Base-by-base conservation (phyloP, 2,888 invertebrate genomes). In the Synanthedon tipuliformis region DNA sequence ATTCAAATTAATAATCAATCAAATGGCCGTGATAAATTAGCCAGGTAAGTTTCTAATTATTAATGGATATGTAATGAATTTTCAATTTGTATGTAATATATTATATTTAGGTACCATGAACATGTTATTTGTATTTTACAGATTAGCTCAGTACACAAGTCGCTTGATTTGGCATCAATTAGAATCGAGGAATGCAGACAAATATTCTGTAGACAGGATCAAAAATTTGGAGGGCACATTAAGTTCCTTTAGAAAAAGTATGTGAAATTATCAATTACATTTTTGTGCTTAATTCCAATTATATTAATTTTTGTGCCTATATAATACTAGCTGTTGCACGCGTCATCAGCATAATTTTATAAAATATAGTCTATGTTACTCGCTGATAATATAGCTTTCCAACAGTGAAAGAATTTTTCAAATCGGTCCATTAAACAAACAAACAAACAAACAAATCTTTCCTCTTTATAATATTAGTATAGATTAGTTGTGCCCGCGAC, bases 201-300 rank as follows among this genome's bases (percentile, higher is more conserved):
- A 90, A 65, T 89, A 91, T 54, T 89, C 92, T 23, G 89, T 94
- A 11, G 92, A 93, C 62, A 90, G 92, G 65, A 89, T 96, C 41
- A 94, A 95, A 81, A 92, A 92, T 57, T 81, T 96, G 51, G 96
- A 96, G 77, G 92, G 91, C 62, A 92, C 94, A 55, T 89, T 96
- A 54, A 94, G 95, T 69, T 92, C 95, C 54, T 95, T 95, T 66
- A 89, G 96, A 70, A 95, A 95, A 90, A 88, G 96, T 96, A 90
- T 69, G 69, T 68, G 16, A 45, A 4, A 45, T n/a, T 23, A 23
- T 23, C 23, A 23, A 23, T 23, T 34, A 34, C 2, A 10, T 34
- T 34, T 7, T 27, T 27, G 27, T 34, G 34, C 34, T 27, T 8
- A 27, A 3, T 16, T 16, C 16, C 16, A 16, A 16, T 16, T 16